Base-by-base conservation (phyloP, 2,888 invertebrate genomes). In the Spodoptera exigua region DNA sequence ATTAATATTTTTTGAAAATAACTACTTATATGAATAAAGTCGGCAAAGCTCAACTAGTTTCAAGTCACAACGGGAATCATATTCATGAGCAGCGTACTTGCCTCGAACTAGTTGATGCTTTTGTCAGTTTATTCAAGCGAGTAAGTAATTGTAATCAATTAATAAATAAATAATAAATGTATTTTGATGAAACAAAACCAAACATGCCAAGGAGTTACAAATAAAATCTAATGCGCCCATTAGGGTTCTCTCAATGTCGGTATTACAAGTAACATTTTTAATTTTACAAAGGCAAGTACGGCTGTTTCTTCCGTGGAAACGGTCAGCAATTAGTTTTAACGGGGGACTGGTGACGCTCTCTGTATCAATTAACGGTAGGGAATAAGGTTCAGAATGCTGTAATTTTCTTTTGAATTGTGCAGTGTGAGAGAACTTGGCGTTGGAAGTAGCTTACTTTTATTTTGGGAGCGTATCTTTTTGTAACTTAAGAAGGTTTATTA, bases 261-360 rank as follows among this genome's bases (percentile, higher is more conserved):
- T 9, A 39, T 60, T 54, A 61, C 53, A 39, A 59, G 45, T 49
- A 48, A 45, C 45, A 59, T 74, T 70, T 73, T 74, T 73, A 59
- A 74, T 61, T 70, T 57, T 57, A 62, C 57, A 59, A 65, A 61
- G 64, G 56, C 66, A 9, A 27, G 14, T 12, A 21, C 35, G 14
- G 46, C 60, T 45, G 13, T 74, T 58, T 60, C 74, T 59, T 56
- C 17, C 18, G 36, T n/a, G 21, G 37, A 37, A 61, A 64, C 46
- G 58, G 60, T 12, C 9, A 9, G 61, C 36, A 51, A 76, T 76
- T 71, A 76, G 64, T 67, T 71, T 69, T 64, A 76, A 76, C 36
- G 56, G 66, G 48, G 45, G 58, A 45, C 61, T 47, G 57, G 67
- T 62, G 73, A 54, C 66, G 58, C 39, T 56, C 48, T 43, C 27